Base-by-base conservation (phyloP, 1,140 invertebrate genomes). In the Pemphigus obesinymphae region DNA sequence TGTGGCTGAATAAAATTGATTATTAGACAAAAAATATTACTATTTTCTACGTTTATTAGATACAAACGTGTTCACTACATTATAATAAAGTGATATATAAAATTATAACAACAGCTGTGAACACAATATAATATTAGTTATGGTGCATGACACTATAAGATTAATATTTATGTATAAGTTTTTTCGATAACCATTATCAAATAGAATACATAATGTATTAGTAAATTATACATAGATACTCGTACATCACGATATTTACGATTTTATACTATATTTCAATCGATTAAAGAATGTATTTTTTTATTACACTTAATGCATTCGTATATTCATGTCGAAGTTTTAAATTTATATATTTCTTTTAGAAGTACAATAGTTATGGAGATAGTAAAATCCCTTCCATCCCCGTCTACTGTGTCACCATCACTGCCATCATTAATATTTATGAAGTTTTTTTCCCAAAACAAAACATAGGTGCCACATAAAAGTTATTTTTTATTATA, bases 101-200 rank as follows among this genome's bases (percentile, higher is more conserved):
- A 70, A 70, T 43, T 26, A 43, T 13, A 70, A 70, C 43, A 70
- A 43, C 37, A 11, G 4, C n/a, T n/a, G 40, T 68, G 20, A 20
- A 68, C 23, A 20, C 66, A 43, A 70, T 70, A 45, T 40, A 68
- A 37, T 68, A 68, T 68, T 68, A 23, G 66, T 70, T 70, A 23
- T 70, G 23, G n/a, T 17, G 23, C 23, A 26, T n/a, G 17, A 68
- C 37, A 43, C 37, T 15, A n/a, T n/a, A 70, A 70, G 37, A 70
- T 70, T 70, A 70, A 70, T 70, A 70, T 68, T 68, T 68, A 68
- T 11, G 20, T 5, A 37, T n/a, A 34, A 11, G 13, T 68, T 20
- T 37, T 40, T 68, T 68, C 63, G n/a, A n/a, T 7, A 10, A n/a
- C 63, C 8, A 37, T 68, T 68, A 37, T 37, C n/a, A 66, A 66